These are phyloP conservation scores for Rhimphoctona megacephalus DNA, from an alignment of 2,888 invertebrate genomes.

Conservation along the genomic window DNA sequence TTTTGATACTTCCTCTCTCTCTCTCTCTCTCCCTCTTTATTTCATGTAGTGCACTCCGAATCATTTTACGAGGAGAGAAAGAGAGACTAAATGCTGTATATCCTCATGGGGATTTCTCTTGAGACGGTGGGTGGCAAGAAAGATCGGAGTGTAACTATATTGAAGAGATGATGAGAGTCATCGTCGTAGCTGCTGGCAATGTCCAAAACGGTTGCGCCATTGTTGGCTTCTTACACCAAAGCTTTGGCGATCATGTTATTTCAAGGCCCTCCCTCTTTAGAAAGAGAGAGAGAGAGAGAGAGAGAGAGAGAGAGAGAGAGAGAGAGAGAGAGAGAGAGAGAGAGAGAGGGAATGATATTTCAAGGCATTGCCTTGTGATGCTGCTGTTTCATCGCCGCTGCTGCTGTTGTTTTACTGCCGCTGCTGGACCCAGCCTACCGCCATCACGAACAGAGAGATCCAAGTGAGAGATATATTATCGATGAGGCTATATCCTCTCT, in stretches of 20 bases:
- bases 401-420: conserved; percentile 58
- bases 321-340: conserved; percentile 2
- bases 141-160: conserved; percentile 34
- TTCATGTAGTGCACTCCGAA: conserved; percentile 18
- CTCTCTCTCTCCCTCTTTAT: conserved; percentile 18
- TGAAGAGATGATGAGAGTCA: conserved; percentile 60
- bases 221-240: conserved; percentile 47
- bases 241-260: conserved; percentile 59
- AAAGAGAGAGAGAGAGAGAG: conserved; percentile 4
- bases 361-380: conserved; percentile 49
- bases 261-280: conserved; percentile 46
- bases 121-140: conserved; percentile 64
- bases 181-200: conserved; percentile 59
- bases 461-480: conserved; percentile 64
- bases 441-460: conserved; percentile 42
- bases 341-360: conserved; percentile 34
- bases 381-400: conserved; percentile 50
- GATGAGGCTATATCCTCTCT: conserved; percentile 59
- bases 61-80: neutral
- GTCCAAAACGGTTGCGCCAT: conserved; percentile 64
- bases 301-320: conserved; percentile 21
- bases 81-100: conserved; percentile 4
- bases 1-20: conserved; percentile 9
- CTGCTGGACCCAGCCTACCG: conserved; percentile 52
- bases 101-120: conserved; percentile 41